Evolutionary conservation across 2,113 vertebrate species (phyloP), one percentile per base, ranked within the genome.

Genomic region (Corythoichthys haematopterus): DNA sequence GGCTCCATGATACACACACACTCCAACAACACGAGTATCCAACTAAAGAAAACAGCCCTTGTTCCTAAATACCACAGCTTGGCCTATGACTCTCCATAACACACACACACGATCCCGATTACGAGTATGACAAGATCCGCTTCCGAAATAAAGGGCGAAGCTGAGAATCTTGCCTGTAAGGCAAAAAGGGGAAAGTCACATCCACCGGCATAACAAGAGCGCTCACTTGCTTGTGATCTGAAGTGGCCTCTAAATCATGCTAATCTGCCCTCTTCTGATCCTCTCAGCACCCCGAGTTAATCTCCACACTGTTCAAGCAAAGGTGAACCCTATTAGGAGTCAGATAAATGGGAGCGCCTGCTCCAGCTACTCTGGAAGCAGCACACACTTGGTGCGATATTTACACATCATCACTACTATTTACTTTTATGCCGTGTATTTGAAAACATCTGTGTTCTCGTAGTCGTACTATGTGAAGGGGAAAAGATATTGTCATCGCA

Each of bases 301-400:
- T 86, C 80, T 84, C 80, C 68, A 71, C 66, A 70, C 74, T 51
- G 45, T 74, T 74, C 72, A 75, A 83, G 67, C 77, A 85, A 85
- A 90, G 86, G 86, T 87, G 87, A 86, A 81, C 74, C 79, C 78
- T 83, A 86, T 88, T 88, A 88, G 81, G 33, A 66, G 70, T 47
- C 70, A 81, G 81, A 87, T 74, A 86, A 89, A 87, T 86, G 81
- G 71, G 61, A 72, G 64, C 68, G 52, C 73, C 77, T 78, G 69
- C 56, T 69, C 80, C 69, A 37, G 59, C 81, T 67, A 64, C 77
- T 66, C 55, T 38, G 35, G 36, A 65, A 69, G 66, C 50, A 33
- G 10, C 12, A 61, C 61, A 66, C 70, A 52, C 75, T 87, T 84
- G 67, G 77, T 15, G 10, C 4, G 14, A 7, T 57, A 57, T 36